A percentile compares a stretch with the other conserved stretches of the same genome.
Evolutionary conservation across 1,140 invertebrate genomes (phyloP).

Genomic region (Pteromalus puparum): DNA sequence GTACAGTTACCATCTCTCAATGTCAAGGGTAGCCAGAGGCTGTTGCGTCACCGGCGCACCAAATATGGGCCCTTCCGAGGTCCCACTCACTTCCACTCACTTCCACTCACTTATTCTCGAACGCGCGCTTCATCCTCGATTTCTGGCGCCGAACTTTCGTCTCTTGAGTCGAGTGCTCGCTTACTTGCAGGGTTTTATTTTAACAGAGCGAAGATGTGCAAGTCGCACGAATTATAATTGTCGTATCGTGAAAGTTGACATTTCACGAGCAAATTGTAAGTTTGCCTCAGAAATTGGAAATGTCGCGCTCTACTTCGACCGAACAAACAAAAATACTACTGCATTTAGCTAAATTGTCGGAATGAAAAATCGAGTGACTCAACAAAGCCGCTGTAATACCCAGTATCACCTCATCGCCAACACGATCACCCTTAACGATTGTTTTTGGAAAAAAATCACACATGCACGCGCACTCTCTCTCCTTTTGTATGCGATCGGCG

Average conservation of each 20-base stretch:
- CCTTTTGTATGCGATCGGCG: not conserved
- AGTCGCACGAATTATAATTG: not conserved
- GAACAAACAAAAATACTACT: not conserved
- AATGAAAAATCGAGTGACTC: not conserved
- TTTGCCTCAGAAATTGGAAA: too few relatives aligned
- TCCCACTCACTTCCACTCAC: conserved; percentile 14
- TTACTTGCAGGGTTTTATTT: not conserved
- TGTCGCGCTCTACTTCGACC: too few relatives aligned
- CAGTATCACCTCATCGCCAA: not conserved
- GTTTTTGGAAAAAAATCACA: not conserved
- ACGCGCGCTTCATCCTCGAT: conserved; percentile 6
- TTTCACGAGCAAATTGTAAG: not conserved
- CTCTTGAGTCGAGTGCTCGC: not conserved
- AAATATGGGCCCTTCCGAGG: conserved; percentile 21
- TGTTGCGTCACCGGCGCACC: conserved; percentile 19
- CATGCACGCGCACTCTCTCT: not conserved
- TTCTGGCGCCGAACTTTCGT: conserved; percentile 34
- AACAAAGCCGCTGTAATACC: not conserved
- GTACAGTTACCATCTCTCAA: conserved; percentile 48
- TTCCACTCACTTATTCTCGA: conserved; percentile 8
- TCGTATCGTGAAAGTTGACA: not conserved
- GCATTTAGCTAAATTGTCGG: not conserved
- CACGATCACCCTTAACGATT: not conserved
- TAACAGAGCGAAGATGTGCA: not conserved
- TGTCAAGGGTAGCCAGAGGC: conserved; percentile 44